Conservation (phyloP, 1,140 invertebrate species). For the Sinella curviseta region DNA sequence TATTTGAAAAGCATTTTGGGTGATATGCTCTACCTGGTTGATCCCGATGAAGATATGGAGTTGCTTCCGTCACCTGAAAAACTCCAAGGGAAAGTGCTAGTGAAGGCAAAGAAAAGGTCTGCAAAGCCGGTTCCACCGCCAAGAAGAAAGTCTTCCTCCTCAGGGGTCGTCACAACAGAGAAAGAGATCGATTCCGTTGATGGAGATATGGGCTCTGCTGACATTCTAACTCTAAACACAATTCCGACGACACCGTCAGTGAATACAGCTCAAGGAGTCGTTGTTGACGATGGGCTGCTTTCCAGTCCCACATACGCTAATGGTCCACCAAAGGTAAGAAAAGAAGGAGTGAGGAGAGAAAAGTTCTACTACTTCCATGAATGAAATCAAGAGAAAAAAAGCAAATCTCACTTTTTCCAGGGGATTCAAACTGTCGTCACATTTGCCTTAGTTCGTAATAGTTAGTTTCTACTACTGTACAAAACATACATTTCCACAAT, state of each 20-base stretch:
- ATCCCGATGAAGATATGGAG: slow-evolving; percentile 50
- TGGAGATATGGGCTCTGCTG: slow-evolving; percentile 42
- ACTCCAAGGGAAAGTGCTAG: slow-evolving; percentile 58
- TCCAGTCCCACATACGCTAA: slow-evolving; percentile 5
- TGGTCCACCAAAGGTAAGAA: slow-evolving; percentile 39
- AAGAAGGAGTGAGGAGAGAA: not conserved
- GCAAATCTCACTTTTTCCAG: not conserved
- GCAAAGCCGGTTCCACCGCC: not conserved
- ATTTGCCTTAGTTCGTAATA: too few species aligned
- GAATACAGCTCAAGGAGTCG: slow-evolving; percentile 31
- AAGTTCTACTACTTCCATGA: not conserved
- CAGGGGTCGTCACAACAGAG: slow-evolving; percentile 25
- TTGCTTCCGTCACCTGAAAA: slow-evolving; percentile 55
- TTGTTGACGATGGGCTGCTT: slow-evolving; percentile 39
- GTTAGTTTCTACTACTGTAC: too few species aligned
- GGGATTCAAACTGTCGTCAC: not conserved
- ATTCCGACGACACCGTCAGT: slow-evolving; percentile 11
- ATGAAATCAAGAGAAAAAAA: slow-evolving; percentile 24
- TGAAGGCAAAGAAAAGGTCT: slow-evolving; percentile 57
- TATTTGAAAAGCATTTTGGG: slow-evolving; percentile 60
- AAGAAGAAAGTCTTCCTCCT: slow-evolving; percentile 30
- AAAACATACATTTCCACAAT: too few species aligned
- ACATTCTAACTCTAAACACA: slow-evolving; percentile 17
- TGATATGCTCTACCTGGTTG: slow-evolving; percentile 54
- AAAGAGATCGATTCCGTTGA: slow-evolving; percentile 25